These are phyloP conservation scores for Auanema freiburgensis DNA, from an alignment of 2,888 invertebrate species.

Conservation along the genomic window DNA sequence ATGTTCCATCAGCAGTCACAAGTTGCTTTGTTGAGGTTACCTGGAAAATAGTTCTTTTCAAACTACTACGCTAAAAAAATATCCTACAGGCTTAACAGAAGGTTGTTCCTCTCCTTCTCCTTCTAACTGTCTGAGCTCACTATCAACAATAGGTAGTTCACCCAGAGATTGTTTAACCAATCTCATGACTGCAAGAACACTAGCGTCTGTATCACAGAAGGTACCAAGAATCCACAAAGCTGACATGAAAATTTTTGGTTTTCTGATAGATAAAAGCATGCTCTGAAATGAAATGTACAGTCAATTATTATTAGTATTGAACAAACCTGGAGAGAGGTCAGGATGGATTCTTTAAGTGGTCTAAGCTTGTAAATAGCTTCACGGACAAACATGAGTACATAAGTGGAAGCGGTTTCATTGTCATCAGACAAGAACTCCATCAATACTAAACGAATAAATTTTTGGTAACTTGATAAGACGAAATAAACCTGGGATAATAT, in stretches of 20 bases:
- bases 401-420: constrained; percentile 81
- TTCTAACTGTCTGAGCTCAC: constrained; percentile 74
- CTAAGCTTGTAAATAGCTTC: constrained; percentile 94
- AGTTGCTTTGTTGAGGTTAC: constrained; percentile 70
- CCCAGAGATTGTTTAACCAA: constrained; percentile 61
- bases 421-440: constrained; percentile 80
- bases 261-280: constrained; percentile 82
- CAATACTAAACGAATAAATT: constrained; percentile 70
- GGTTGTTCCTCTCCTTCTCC: constrained; percentile 66
- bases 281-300: too few relatives aligned
- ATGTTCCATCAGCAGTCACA: constrained; percentile 98
- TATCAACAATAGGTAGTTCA: constrained; percentile 72
- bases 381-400: constrained; percentile 90
- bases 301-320: too few relatives aligned
- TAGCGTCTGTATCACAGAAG: constrained; percentile 78
- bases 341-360: constrained; percentile 75
- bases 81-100: constrained; percentile 9
- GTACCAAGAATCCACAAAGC: constrained; percentile 97
- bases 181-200: constrained; percentile 47
- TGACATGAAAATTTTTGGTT: constrained; percentile 87
- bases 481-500: constrained; percentile 75
- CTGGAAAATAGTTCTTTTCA: not conserved
- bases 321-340: constrained; percentile 70
- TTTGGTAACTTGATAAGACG: too few relatives aligned
- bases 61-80: not conserved